Conservation (phyloP, 92 coral and sea anemone genomes). For the Phenganax marumi region DNA sequence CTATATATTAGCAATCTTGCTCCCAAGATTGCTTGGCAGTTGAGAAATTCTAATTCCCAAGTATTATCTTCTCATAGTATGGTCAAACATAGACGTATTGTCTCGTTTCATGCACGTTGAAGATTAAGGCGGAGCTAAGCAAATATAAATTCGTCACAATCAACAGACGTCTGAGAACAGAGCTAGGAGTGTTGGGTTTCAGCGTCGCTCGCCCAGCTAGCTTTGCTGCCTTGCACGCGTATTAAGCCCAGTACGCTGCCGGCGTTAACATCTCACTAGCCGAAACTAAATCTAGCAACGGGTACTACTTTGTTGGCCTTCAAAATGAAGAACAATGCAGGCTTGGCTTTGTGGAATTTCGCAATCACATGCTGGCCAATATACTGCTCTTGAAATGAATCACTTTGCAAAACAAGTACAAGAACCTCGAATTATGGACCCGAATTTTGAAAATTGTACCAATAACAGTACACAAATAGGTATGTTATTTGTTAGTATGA, state of each 20-base stretch:
- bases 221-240: background rate
- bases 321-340: background rate
- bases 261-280: background rate
- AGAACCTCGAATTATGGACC: background rate
- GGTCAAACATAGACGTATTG: constrained; percentile 23
- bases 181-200: background rate
- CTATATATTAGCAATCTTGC: too few species aligned
- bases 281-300: background rate
- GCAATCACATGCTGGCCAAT: background rate
- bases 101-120: constrained; percentile 7
- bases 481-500: background rate
- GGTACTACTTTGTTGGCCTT: background rate
- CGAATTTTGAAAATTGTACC: background rate
- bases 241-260: background rate
- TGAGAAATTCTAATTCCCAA: too few species aligned
- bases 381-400: background rate
- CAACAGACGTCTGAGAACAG: constrained; percentile 13
- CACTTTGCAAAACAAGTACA: background rate
- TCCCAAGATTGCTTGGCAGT: too few species aligned
- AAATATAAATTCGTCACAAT: constrained; percentile 6
- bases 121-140: constrained; percentile 15
- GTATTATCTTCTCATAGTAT: constrained; percentile 2
- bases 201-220: background rate
- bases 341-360: background rate
- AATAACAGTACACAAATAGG: background rate